phyloP scores from a whole-genome alignment of 2,888 invertebrate species.

The Patella pellucida region DNA sequence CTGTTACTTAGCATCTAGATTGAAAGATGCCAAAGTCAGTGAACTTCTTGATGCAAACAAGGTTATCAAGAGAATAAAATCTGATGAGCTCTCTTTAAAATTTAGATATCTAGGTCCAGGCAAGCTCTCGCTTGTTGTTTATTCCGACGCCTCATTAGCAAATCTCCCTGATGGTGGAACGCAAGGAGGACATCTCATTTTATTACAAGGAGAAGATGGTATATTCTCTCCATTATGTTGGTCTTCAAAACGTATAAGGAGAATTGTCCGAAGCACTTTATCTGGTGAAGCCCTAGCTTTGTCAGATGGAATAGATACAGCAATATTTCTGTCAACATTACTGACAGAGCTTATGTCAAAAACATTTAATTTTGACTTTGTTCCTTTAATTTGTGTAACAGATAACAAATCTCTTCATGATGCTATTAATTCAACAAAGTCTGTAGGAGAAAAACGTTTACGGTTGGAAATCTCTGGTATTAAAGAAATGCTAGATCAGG shows the following conservation, averaged over 20 bases:
- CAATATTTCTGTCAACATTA: constrained; percentile 1
- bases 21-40: constrained; percentile 7
- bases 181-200: background rate
- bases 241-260: background rate
- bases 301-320: constrained; percentile 3
- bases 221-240: background rate
- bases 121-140: background rate
- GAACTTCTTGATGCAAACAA: constrained; percentile 18
- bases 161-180: background rate
- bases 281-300: background rate
- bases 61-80: constrained; percentile 18
- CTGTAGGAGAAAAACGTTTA: background rate
- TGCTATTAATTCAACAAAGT: constrained; percentile 2
- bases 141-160: background rate
- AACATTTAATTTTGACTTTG: background rate
- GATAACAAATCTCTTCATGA: constrained; percentile 3
- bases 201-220: background rate
- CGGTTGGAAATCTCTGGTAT: constrained; percentile 6
- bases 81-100: constrained; percentile 4
- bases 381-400: constrained; percentile 3
- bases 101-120: background rate
- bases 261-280: background rate
- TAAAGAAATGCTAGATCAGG: constrained; percentile 1
- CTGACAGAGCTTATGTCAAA: background rate
- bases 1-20: background rate